Conservation (phyloP, 37 sponge, comb jelly and placozoan species). For the Spongilla lacustris region DNA sequence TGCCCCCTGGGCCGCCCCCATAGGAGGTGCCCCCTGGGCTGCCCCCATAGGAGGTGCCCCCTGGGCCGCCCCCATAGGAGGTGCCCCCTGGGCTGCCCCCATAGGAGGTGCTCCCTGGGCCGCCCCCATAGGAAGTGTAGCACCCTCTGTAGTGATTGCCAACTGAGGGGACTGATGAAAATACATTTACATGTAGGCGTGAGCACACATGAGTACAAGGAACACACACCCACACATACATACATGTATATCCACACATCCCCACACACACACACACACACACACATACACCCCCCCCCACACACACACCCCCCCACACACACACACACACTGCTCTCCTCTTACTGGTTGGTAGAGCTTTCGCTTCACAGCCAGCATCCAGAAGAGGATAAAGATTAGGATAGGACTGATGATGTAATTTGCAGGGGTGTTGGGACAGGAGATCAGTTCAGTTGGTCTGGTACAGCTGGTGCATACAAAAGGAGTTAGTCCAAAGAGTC, state of each 20-base stretch:
- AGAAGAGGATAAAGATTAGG: slow-evolving; percentile 51
- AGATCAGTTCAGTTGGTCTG: slow-evolving; percentile 36
- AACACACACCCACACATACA: slow-evolving; percentile 9
- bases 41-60: no score
- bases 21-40: no score
- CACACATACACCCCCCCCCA: slow-evolving; percentile 32
- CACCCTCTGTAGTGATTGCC: no score
- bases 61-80: no score
- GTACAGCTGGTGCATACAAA: slow-evolving; percentile 55
- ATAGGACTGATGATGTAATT: slow-evolving; percentile 42
- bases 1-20: no score
- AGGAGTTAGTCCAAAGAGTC: slow-evolving; percentile 72
- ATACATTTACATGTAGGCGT: slow-evolving; percentile 35
- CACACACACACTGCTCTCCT: neutral
- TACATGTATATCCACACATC: slow-evolving; percentile 26
- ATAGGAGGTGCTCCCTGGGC: no score
- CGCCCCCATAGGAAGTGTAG: no score
- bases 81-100: no score
- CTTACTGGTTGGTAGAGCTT: slow-evolving; percentile 11
- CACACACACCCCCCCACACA: slow-evolving; percentile 27
- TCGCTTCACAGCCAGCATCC: slow-evolving; percentile 46
- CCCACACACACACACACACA: slow-evolving; percentile 37
- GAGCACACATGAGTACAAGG: neutral
- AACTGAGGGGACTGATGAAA: no score
- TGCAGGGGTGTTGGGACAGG: neutral